Base-by-base conservation (phyloP, 1,140 invertebrate species). In the Zaprionus lachaisei region DNA sequence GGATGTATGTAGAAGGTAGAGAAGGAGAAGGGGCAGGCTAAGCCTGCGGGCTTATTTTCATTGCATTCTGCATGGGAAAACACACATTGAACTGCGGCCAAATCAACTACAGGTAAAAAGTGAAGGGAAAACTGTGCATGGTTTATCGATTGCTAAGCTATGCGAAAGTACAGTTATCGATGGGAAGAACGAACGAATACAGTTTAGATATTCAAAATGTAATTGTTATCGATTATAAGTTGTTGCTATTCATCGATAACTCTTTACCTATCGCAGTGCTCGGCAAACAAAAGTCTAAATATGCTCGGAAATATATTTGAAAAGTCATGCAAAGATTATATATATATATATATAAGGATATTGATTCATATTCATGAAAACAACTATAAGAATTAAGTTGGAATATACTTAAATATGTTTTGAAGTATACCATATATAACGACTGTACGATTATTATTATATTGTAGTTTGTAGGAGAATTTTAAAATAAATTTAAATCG, bases 101-200 rank as follows among this genome's bases (percentile, higher is more conserved):
- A 63, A n/a, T 28, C n/a, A 57, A 64, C 60, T 74, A 75, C 67
- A 49, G 38, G 24, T 54, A 38, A 28, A 28, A n/a, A 69, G 20
- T 47, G 47, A 57, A 22, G 20, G 37, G 57, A 54, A 38, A 55
- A 67, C n/a, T 56, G 66, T 70, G 58, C 38, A 61, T 47, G 15
- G 31, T 51, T 49, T 57, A 72, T 76, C 77, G 72, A 80, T 84
- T 76, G 77, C 68, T 58, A 61, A 75, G 67, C 63, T 17, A 15
- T 38, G 76, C 78, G 68, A 79, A 71, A 66, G 44, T 17, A 47
- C 49, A 12, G 1, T 11, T 47, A 34, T 20, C 28, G 11, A 51
- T 22, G 12, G 1, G 1, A 28, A 28, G 5, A 26, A 6, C 24
- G 24, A 26, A 26, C 5, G 11, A 34, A 49, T 65, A 69, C 71